phyloP scores from a whole-genome alignment of 1,140 invertebrate species.

The Caenorhabditis inopinata region DNA sequence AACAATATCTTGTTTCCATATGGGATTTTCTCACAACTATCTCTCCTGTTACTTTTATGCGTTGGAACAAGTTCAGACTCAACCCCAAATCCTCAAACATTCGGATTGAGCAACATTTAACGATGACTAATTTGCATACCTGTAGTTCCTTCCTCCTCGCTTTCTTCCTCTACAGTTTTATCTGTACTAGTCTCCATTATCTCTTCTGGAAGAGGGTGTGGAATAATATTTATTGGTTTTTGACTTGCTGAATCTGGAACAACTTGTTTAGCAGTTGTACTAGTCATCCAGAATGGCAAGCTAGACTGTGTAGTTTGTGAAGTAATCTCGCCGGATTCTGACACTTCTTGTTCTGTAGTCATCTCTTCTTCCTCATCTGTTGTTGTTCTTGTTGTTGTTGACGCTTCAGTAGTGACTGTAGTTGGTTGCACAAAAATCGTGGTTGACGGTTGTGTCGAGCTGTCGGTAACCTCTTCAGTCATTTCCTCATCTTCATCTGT shows the following conservation, averaged over 20 bases:
- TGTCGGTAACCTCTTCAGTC: constrained; percentile 15
- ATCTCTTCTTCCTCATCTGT: neutral
- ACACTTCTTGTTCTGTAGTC: neutral
- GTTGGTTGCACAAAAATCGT: constrained; percentile 33
- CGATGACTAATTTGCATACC: neutral
- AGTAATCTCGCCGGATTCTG: neutral
- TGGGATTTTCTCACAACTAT: too few species aligned
- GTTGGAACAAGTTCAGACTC: too few species aligned
- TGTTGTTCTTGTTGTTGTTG: constrained; percentile 21
- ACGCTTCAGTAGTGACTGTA: neutral
- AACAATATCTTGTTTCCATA: too few species aligned
- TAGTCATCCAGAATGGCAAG: constrained; percentile 41
- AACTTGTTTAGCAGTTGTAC: neutral
- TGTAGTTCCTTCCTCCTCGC: constrained; percentile 10
- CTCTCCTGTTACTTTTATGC: too few species aligned
- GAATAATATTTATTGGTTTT: neutral
- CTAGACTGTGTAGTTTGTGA: constrained; percentile 28
- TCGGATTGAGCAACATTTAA: too few species aligned
- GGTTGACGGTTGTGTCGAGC: constrained; percentile 17
- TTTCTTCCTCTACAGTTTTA: constrained; percentile 9
- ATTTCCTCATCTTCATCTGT: constrained; percentile 45
- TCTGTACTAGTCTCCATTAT: constrained; percentile 12
- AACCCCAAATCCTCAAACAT: too few species aligned
- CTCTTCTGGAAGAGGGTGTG: constrained; percentile 18
- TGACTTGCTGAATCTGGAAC: neutral